Percentiles rank a stretch among this genome's conserved stretches.
Evolutionary conservation across 2,888 invertebrate species (phyloP).

Genomic region (Congeria kusceri): DNA sequence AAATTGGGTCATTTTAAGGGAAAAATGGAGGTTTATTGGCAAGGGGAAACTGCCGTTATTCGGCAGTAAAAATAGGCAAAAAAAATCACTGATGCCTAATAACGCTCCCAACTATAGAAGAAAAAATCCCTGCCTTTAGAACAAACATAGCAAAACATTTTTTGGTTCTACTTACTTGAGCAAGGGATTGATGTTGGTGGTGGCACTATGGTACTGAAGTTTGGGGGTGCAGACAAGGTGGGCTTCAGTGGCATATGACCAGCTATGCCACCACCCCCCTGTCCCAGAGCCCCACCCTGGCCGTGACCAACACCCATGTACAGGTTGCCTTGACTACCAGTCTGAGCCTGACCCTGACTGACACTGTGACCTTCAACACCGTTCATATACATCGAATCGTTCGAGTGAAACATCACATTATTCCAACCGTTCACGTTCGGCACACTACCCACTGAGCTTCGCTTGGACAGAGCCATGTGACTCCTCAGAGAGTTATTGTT

Average conservation of each 20-base stretch:
- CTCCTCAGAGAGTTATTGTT: conserved; percentile 38
- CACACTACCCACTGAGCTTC: conserved; percentile 48
- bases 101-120: too few species aligned
- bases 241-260: conserved; percentile 79
- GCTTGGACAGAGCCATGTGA: conserved; percentile 46
- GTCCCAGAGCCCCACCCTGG: conserved; percentile 41
- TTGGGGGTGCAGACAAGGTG: conserved; percentile 82
- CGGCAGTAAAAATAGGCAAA: too few species aligned
- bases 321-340: conserved; percentile 47
- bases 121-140: too few species aligned
- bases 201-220: conserved; percentile 71
- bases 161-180: conserved; percentile 52
- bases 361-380: conserved; percentile 44
- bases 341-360: conserved; percentile 45
- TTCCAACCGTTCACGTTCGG: conserved; percentile 56
- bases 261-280: conserved; percentile 23
- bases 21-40: too few species aligned
- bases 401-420: conserved; percentile 40
- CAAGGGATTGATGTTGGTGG: conserved; percentile 46
- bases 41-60: too few species aligned
- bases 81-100: too few species aligned
- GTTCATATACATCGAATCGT: conserved; percentile 53
- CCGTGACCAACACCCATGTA: conserved; percentile 34
- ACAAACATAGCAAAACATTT: too few species aligned
- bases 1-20: too few species aligned